A percentile compares a stretch with the other conserved stretches of the same genome.
These are phyloP conservation scores for Stomorhina lunata DNA, from an alignment of 2,888 invertebrate genomes.

Conservation along the genomic window DNA sequence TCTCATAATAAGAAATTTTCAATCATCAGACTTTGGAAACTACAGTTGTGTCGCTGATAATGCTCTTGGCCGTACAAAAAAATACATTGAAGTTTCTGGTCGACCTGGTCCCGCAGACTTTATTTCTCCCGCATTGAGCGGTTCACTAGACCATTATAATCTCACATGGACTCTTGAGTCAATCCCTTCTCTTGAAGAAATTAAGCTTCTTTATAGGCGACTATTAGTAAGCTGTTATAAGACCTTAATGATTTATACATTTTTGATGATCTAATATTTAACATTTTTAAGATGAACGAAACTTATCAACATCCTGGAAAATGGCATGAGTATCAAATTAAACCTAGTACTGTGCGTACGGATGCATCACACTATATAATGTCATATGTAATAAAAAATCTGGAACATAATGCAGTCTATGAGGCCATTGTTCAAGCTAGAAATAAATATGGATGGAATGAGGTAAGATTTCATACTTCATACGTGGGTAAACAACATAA, in stretches of 20 bases:
- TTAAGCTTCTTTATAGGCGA: conserved; percentile 83
- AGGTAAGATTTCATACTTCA: too few relatives aligned
- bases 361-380: conserved; percentile 81
- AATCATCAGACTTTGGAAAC: conserved; percentile 84
- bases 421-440: conserved; percentile 88
- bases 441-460: conserved; percentile 88
- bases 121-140: conserved; percentile 83
- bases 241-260: not conserved
- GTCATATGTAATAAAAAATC: conserved; percentile 83
- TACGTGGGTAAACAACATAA: too few relatives aligned
- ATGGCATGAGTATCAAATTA: conserved; percentile 83
- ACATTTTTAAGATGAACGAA: conserved; percentile 83
- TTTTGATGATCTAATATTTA: not conserved
- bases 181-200: conserved; percentile 84
- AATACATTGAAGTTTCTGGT: conserved; percentile 84
- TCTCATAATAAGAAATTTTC: conserved; percentile 83
- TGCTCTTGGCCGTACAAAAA: conserved; percentile 81
- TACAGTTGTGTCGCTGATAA: conserved; percentile 82
- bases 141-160: conserved; percentile 83
- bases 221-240: conserved; percentile 81
- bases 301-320: conserved; percentile 86
- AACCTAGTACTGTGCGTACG: conserved; percentile 77
- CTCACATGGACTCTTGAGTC: conserved; percentile 85
- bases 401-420: conserved; percentile 85
- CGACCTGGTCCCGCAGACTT: conserved; percentile 84